Evolutionary conservation across 1,140 invertebrate genomes (phyloP), one percentile per base, ranked within the genome.

Genomic region (Micrasema longulum): DNA sequence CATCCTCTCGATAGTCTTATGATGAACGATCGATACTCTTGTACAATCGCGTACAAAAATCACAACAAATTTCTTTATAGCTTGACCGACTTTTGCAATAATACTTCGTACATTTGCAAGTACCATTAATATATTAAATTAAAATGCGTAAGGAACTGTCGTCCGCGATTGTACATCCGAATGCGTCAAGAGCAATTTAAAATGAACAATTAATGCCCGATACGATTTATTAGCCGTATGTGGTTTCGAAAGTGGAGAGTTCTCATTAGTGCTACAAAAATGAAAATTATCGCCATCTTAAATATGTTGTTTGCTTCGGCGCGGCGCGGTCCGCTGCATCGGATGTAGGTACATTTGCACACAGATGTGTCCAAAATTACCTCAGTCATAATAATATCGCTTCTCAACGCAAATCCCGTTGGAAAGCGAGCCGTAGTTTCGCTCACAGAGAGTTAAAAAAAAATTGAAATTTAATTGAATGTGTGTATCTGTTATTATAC

Each of bases 161-260:
- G 11, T 22, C 11, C 16, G 3, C 20, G 16, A 48, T 20, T 10
- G 0, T 16, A 23, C 20, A 31, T 11, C 26, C n/a, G 10, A 38
- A 12, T 22, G 16, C 18, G 35, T 2, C 9, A 38, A 22, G 55
- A 18, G 55, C 55, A 38, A 1, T 41, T 26, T 38, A 36, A 16
- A 60, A 36, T 43, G 5, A 20, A 20, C 36, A 38, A 22, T 43
- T 60, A 43, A 60, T 38, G 7, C 55, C 16, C 48, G 23, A 52
- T 52, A 31, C 26, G 26, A 9, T 20, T 22, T 10, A 14, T 60
- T 5, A 31, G 35, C 35, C 55, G 55, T 22, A 18, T 22, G 55
- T 36, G 14, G 38, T 18, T 60, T 60, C 55, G 31, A 60, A 60
- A 60, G 55, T 60, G 55, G 36, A 43, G 36, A 60, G 16, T 43